These are phyloP conservation scores for Parelbella ahira DNA, from an alignment of 2,888 invertebrate species.

Conservation along the genomic window DNA sequence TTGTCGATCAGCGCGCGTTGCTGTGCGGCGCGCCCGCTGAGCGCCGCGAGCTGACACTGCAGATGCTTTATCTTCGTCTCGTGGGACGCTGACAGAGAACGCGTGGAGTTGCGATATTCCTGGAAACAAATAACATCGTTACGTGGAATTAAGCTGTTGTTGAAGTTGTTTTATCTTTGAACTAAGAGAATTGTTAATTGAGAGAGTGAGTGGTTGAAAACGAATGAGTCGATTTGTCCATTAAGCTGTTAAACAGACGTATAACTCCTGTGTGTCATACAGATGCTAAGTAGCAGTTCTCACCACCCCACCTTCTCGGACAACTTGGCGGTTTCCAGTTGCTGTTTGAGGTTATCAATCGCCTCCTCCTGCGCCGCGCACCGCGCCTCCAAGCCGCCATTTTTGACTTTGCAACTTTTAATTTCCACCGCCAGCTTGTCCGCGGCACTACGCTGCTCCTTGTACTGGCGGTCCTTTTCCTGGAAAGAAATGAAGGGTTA, in stretches of 20 bases:
- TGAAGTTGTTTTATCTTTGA: too few relatives aligned
- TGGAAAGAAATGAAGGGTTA: slow-evolving; percentile 29
- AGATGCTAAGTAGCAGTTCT: too few relatives aligned
- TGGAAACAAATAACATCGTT: too few relatives aligned
- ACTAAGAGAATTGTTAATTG: too few relatives aligned
- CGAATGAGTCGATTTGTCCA: too few relatives aligned
- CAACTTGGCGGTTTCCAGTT: slow-evolving; percentile 44
- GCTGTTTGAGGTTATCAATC: slow-evolving; percentile 44
- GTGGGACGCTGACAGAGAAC: slow-evolving; percentile 47
- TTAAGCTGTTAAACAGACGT: too few relatives aligned
- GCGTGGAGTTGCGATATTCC: slow-evolving; percentile 58
- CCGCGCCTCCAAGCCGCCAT: slow-evolving; percentile 42
- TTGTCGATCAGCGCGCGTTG: slow-evolving; percentile 57
- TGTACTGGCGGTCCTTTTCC: slow-evolving; percentile 64
- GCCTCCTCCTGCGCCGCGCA: slow-evolving; percentile 46
- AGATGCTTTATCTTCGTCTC: slow-evolving; percentile 48
- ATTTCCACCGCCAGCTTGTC: slow-evolving; percentile 50
- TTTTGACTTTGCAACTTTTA: slow-evolving; percentile 35
- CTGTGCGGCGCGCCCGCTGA: slow-evolving; percentile 42
- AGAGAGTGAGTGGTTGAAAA: too few relatives aligned
- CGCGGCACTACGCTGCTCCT: slow-evolving; percentile 51
- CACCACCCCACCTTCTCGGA: slow-evolving; percentile 60
- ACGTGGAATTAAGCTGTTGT: too few relatives aligned
- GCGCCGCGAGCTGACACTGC: slow-evolving; percentile 42
- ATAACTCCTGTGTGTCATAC: too few relatives aligned